These are phyloP conservation scores for Boulengeromyrus knoepffleri DNA, from an alignment of 2,113 vertebrate genomes.

Conservation along the genomic window DNA sequence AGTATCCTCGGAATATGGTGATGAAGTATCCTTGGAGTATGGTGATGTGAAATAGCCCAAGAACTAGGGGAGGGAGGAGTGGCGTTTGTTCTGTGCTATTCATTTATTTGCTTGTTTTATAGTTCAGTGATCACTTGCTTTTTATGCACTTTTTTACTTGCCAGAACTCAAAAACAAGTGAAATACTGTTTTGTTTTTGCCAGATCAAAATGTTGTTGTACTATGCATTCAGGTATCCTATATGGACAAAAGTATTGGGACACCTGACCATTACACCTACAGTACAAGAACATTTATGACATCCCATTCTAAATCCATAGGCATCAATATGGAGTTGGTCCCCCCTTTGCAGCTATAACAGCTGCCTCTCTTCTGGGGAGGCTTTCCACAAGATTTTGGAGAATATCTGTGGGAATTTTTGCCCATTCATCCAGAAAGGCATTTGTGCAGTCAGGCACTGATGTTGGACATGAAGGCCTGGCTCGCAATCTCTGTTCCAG, in stretches of 20 bases:
- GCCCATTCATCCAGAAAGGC: background rate
- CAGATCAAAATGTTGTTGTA: constrained; percentile 56
- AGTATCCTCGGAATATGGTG: background rate
- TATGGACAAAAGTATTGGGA: background rate
- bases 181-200: constrained; percentile 41
- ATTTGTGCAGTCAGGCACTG: background rate
- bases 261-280: background rate
- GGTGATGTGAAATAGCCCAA: background rate
- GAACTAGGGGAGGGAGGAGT: background rate
- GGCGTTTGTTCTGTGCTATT: background rate
- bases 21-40: background rate
- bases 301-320: background rate
- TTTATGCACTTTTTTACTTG: constrained; percentile 49
- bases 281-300: background rate
- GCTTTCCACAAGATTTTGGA: background rate
- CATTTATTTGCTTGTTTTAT: constrained; percentile 73
- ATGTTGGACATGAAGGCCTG: background rate
- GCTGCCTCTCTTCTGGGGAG: background rate
- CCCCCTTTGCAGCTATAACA: background rate
- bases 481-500: background rate
- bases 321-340: background rate
- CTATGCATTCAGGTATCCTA: constrained; percentile 63
- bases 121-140: constrained; percentile 52
- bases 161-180: constrained; percentile 51
- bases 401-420: background rate